These are phyloP conservation scores for Drosophila hydei DNA, from an alignment of 1,140 invertebrate genomes.

Conservation along the genomic window DNA sequence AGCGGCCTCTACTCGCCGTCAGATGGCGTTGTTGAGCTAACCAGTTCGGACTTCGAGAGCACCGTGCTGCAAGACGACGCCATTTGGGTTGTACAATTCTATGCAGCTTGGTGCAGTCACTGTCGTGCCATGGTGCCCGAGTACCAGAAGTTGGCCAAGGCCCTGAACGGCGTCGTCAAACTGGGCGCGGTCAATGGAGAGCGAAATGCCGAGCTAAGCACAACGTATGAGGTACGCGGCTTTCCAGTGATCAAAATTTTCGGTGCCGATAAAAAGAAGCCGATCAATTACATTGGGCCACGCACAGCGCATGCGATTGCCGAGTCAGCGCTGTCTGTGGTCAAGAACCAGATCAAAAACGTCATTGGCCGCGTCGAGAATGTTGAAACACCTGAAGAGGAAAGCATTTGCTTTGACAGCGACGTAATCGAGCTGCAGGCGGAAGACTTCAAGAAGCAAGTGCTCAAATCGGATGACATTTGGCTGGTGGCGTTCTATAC, in stretches of 20 bases:
- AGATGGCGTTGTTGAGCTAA: conserved; percentile 95
- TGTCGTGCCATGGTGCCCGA: conserved; percentile 93
- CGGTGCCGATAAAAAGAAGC: conserved; percentile 92
- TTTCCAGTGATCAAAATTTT: conserved; percentile 99
- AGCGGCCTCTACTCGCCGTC: conserved; percentile 89
- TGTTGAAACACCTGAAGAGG: conserved; percentile 31
- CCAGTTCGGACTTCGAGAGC: conserved; percentile 93
- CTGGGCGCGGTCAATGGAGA: conserved; percentile 96
- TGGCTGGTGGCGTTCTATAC: conserved; percentile 99
- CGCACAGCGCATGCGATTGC: conserved; percentile 94
- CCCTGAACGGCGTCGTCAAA: conserved; percentile 96
- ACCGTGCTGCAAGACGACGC: conserved; percentile 93
- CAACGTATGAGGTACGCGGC: conserved; percentile 93
- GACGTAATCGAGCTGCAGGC: conserved; percentile 97
- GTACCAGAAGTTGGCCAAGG: conserved; percentile 94
- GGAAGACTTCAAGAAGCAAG: conserved; percentile 95
- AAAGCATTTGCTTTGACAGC: conserved; percentile 77
- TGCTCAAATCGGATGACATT: conserved; percentile 95
- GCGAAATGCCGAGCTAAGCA: conserved; percentile 91
- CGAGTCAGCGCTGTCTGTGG: conserved; percentile 89
- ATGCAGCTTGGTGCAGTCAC: conserved; percentile 96
- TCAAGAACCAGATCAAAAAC: conserved; percentile 68
- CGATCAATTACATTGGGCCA: conserved; percentile 93
- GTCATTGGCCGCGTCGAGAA: conserved; percentile 51
- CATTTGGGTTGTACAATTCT: conserved; percentile 96